Conservation (phyloP, 2,113 vertebrate genomes). For the Bucco capensis region DNA sequence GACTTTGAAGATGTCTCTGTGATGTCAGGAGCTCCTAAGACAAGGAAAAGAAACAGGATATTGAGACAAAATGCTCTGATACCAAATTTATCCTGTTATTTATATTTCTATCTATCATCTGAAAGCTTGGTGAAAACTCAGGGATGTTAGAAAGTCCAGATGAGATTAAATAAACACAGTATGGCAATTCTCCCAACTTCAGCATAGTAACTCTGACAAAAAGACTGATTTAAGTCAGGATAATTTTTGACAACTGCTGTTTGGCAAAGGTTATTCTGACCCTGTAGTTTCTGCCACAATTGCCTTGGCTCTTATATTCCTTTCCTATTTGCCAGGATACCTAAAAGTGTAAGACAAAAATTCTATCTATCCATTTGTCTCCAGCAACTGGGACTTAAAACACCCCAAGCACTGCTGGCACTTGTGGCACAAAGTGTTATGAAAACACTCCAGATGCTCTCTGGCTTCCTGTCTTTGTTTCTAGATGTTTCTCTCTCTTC, state of each 20-base stretch:
- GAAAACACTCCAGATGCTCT: background rate
- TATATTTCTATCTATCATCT: background rate
- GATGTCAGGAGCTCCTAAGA: background rate
- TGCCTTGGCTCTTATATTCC: background rate
- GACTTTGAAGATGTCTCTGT: background rate
- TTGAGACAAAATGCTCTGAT: background rate
- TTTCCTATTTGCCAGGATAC: background rate
- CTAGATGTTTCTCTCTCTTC: background rate
- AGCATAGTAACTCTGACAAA: background rate
- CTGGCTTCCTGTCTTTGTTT: background rate
- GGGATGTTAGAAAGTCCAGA: background rate
- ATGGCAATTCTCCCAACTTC: background rate
- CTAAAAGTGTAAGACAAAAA: background rate
- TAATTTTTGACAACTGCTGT: background rate
- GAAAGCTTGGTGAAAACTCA: background rate
- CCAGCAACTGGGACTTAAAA: background rate
- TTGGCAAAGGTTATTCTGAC: background rate
- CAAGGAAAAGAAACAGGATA: background rate
- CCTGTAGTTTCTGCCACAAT: background rate
- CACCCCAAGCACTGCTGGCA: background rate
- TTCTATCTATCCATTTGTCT: background rate
- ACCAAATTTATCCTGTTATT: background rate
- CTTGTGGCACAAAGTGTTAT: background rate
- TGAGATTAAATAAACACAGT: background rate
- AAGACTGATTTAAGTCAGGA: background rate